Evolutionary conservation across 2,113 vertebrate genomes (phyloP), one percentile per base, ranked within the genome.

Genomic region (Carettochelys insculpta): DNA sequence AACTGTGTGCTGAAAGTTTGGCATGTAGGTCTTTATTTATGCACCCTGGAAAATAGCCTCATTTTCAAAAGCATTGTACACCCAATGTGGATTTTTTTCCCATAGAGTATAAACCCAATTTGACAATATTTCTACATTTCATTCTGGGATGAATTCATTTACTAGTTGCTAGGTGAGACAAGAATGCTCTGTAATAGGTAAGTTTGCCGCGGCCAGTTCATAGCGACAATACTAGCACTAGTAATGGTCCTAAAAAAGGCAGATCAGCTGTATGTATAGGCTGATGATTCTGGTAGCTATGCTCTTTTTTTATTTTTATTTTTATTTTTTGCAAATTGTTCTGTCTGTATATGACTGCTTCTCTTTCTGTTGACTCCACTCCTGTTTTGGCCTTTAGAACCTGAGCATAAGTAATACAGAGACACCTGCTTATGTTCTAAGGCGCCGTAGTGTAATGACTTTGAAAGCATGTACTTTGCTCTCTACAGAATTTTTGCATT

Each of bases 281-380:
- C 34, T 93, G 90, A 86, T 41, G 90, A 45, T 86, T 96, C 84
- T 91, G 92, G 89, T 65, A 0, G 0, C 76, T 68, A 71, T 53
- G 8, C 43, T 88, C 8, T 34, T 50, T 83, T 95, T 95, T 89
- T 77, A 84, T 86, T 86, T 93, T 85, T 34, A 12, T 83, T 95
- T 95, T 89, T 77, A 84, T 86, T 86, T 93, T 85, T 61, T 89
- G 71, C 90, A 94, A 94, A 95, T 95, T 92, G 22, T 61, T 78
- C 38, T 78, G 91, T 73, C 56, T 82, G 45, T 48, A 45, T 61
- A 25, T 54, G 31, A 31, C 68, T 75, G 14, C 4, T 65, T 10
- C 1, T 93, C 83, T 90, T 95, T 93, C 83, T 94, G 77, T 78
- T 81, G 81, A 85, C 50, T 90, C 54, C 71, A 85, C 75, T 81